These are phyloP conservation scores for Lycocerus yunnanus DNA, from an alignment of 2,888 invertebrate species.

Conservation along the genomic window DNA sequence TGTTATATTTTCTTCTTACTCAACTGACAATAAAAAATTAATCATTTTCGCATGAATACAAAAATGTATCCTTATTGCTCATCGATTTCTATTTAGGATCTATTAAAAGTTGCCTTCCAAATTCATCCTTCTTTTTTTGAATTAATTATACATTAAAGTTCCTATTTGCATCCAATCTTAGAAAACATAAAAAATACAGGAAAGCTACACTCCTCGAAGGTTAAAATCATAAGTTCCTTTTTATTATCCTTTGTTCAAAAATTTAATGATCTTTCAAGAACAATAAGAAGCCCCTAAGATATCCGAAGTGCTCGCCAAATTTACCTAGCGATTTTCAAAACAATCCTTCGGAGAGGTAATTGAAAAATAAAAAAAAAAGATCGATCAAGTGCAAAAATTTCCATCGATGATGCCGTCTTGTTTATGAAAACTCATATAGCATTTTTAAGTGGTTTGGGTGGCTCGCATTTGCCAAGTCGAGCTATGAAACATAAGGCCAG, in stretches of 20 bases:
- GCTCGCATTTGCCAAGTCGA: slow-evolving; percentile 47
- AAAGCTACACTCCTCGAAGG: background rate
- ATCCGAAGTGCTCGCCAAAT: background rate
- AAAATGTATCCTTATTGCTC: background rate
- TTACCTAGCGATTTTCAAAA: no score
- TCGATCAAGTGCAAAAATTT: slow-evolving; percentile 1
- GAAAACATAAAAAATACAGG: background rate
- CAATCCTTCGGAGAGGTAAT: background rate
- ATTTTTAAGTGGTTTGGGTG: slow-evolving; percentile 31
- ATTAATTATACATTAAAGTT: background rate
- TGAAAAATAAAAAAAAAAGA: background rate
- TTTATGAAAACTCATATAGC: slow-evolving; percentile 27
- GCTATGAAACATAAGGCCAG: slow-evolving; percentile 54
- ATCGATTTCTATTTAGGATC: background rate
- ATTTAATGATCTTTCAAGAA: background rate
- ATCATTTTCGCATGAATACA: background rate
- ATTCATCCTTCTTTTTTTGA: background rate
- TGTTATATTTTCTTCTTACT: background rate
- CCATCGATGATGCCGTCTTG: slow-evolving; percentile 18
- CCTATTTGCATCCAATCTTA: background rate
- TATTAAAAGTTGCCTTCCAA: background rate
- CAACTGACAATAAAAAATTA: background rate
- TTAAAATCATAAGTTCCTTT: background rate
- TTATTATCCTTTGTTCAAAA: background rate
- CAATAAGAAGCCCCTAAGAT: background rate